Evolutionary conservation across 2,113 vertebrate species (phyloP), one percentile per base, ranked within the genome.

Genomic region (Myocastor coypus): DNA sequence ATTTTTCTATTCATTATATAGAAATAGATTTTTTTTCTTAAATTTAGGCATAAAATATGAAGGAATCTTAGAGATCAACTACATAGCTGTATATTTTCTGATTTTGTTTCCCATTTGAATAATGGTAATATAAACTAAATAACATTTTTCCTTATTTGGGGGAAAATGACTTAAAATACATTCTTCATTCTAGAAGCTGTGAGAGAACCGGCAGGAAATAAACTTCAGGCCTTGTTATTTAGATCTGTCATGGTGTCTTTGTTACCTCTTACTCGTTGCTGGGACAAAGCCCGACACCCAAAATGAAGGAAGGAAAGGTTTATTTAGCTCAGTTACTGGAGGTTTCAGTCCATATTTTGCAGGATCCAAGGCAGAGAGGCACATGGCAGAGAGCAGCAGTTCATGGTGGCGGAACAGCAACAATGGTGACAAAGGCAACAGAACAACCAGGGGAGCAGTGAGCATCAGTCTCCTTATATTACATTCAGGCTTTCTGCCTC

Each of bases 21-120:
- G 85, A 93, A 88, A 28, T 22, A 84, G 55, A 61, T n/a, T 83
- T 89, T 88, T 26, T n/a, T n/a, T n/a, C n/a, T n/a, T n/a, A n/a
- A 61, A 57, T 52, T 55, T 42, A 94, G 73, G 22, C 59, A 87
- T 94, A 83, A 69, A 69, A 59, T 63, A 37, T 86, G 17, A 83
- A 64, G 42, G 19, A 69, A 63, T 3, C 9, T 75, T 64, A 89
- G 63, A 46, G 9, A 28, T 46, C 73, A 85, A 88, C 26, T 20
- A 66, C 55, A 59, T 26, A 59, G n/a, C 26, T 30, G 40, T 19
- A 26, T 77, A n/a, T 81, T 73, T 78, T 24, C 46, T 91, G 30
- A 83, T 83, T 97, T 90, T 83, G 30, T 90, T 63, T 28, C 55
- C 28, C 4, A n/a, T 83, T 92, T 46, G 40, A 64, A 22, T 73